Base-by-base conservation (phyloP, 2,113 vertebrate genomes). In the Seriola dumerili region DNA sequence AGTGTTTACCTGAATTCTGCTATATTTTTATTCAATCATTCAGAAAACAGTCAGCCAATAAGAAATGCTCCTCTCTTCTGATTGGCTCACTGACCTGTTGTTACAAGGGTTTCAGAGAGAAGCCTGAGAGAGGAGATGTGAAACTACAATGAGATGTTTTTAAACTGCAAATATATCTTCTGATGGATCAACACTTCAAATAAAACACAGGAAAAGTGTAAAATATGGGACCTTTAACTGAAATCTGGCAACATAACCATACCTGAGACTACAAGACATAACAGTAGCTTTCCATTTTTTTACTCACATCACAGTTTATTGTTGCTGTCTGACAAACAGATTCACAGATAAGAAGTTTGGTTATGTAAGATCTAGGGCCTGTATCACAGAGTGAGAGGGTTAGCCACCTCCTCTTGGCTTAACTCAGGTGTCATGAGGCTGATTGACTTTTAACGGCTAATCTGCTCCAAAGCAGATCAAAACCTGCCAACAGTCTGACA, bases 331-430 rank as follows among this genome's bases (percentile, higher is more conserved):
- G 61, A 14, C 17, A 44, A 44, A 48, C 57, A 73, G 29, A 54
- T 46, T 13, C 29, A 29, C 29, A 29, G 29, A 29, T 29, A 29
- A 29, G 2, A 61, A 16, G 42, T 16, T 73, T n/a, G n/a, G 16
- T 48, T 48, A 0, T 13, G 19, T 62, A 36, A n/a, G 48, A 52
- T 32, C 23, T 5, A 34, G 34, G 52, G 25, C 55, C 52, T 46
- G 52, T 46, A 64, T 76, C 48, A 59, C 42, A 54, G 59, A 66
- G 38, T n/a, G 3, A 71, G 40, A 55, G 11, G 32, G 58, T 70
- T 38, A 54, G 57, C n/a, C 1, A 0, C 25, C 44, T 38, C 40
- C 54, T 82, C 57, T 38, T 21, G 62, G 10, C n/a, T 19, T 16
- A n/a, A 52, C 13, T 57, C 17, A 32, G n/a, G 19, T 19, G 29